These are phyloP conservation scores for Drosophila willistoni DNA, from an alignment of 1,140 invertebrate species.

Conservation along the genomic window DNA sequence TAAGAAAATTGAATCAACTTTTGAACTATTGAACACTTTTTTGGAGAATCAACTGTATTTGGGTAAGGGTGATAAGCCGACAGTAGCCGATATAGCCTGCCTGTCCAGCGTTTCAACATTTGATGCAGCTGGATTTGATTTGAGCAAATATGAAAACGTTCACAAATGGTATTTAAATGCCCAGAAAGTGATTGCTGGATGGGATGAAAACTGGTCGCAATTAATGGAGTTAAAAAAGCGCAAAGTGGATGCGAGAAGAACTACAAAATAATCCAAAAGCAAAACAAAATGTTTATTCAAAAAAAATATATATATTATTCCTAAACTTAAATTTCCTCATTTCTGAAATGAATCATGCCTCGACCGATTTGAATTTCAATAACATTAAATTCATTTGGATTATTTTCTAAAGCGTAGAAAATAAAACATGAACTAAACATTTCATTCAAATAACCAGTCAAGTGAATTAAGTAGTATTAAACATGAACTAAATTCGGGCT, in stretches of 20 bases:
- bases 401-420: too few species aligned
- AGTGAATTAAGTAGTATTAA: too few species aligned
- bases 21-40: slow-evolving; percentile 87
- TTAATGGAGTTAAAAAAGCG: background rate
- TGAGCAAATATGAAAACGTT: slow-evolving; percentile 89
- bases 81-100: slow-evolving; percentile 88
- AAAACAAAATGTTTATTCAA: background rate
- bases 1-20: slow-evolving; percentile 86
- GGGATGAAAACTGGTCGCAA: slow-evolving; percentile 42
- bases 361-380: too few species aligned
- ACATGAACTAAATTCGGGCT: too few species aligned
- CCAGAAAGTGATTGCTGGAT: slow-evolving; percentile 86
- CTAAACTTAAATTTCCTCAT: too few species aligned
- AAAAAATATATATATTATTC: background rate
- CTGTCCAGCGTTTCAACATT: slow-evolving; percentile 86
- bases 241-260: background rate
- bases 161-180: slow-evolving; percentile 88
- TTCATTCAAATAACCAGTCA: too few species aligned
- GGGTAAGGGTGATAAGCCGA: slow-evolving; percentile 86
- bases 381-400: too few species aligned
- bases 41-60: slow-evolving; percentile 87
- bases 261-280: background rate
- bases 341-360: too few species aligned
- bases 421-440: too few species aligned
- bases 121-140: slow-evolving; percentile 86